Evolutionary conservation across 2,797 vertebrate genomes (phyloP).

Genomic region (Petrocephalus sullivani): DNA sequence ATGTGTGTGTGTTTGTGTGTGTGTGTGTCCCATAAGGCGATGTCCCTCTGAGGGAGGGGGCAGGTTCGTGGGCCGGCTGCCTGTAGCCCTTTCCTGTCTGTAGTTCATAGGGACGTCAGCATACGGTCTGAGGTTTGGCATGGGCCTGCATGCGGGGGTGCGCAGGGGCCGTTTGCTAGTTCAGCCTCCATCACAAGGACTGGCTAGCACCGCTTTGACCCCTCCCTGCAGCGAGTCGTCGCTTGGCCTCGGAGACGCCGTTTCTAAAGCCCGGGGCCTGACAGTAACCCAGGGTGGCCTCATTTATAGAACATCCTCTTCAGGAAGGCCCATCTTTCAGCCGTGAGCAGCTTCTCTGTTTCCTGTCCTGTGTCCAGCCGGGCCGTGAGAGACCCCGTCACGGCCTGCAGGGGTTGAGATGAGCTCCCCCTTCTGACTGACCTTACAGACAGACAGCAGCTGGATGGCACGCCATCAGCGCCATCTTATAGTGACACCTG

Average conservation of each 20-base stretch:
- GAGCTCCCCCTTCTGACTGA: not conserved
- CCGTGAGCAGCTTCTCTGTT: not conserved
- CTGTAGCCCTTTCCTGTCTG: not conserved
- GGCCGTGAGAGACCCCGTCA: not conserved
- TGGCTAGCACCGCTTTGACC: not conserved
- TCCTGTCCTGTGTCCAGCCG: not conserved
- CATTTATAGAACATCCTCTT: not conserved
- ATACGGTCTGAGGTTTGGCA: not conserved
- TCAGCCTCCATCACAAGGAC: not conserved
- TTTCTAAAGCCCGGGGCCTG: not conserved
- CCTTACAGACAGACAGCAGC: not conserved
- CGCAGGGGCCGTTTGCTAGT: not conserved
- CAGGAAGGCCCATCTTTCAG: not conserved
- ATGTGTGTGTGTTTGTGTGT: not conserved
- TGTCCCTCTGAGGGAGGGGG: not conserved
- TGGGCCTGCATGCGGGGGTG: not conserved
- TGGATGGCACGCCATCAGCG: not conserved
- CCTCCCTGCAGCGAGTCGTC: not conserved
- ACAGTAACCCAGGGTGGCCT: not conserved
- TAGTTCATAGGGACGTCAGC: not conserved
- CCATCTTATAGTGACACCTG: not conserved
- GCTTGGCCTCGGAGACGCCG: not conserved
- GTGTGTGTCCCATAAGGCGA: not conserved
- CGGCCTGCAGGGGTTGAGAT: not conserved
- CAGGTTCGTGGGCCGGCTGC: not conserved